phyloP scores from a whole-genome alignment of 2,888 invertebrate species.

The Rhagonycha fulva region DNA sequence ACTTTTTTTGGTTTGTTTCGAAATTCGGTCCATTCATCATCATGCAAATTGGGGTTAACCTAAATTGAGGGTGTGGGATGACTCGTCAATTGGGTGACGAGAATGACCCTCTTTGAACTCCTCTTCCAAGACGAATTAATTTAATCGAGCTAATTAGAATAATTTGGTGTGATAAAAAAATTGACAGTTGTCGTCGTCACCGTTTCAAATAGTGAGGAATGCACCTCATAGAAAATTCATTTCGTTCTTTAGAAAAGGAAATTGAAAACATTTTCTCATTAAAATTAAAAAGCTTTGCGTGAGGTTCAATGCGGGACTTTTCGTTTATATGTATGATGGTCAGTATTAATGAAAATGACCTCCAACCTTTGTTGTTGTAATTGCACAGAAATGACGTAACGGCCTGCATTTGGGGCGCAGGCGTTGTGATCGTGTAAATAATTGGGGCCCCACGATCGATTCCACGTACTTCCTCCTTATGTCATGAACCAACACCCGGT shows the following conservation, averaged over 20 bases:
- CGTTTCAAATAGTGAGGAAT: background rate
- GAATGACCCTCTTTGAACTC: background rate
- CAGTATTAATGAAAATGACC: conserved; percentile 29
- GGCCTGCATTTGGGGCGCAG: conserved; percentile 38
- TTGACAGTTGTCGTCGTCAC: background rate
- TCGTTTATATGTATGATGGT: background rate
- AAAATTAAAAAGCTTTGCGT: background rate
- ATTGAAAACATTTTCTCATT: background rate
- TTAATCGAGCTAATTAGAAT: background rate
- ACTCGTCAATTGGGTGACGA: background rate
- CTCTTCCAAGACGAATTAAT: background rate
- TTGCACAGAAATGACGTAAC: conserved; percentile 42
- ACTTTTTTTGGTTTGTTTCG: background rate
- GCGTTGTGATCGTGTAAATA: conserved; percentile 36
- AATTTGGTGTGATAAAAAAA: background rate
- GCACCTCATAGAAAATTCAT: background rate
- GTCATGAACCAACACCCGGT: conserved; percentile 29
- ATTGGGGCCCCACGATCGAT: conserved; percentile 42
- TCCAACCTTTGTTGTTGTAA: conserved; percentile 42
- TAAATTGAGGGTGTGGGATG: background rate
- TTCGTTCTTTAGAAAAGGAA: background rate
- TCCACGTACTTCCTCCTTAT: conserved; percentile 20
- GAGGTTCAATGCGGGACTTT: background rate
- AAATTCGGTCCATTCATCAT: background rate
- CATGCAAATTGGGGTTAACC: background rate